Conservation (phyloP, 2,113 vertebrate species). For the Scortum barcoo region DNA sequence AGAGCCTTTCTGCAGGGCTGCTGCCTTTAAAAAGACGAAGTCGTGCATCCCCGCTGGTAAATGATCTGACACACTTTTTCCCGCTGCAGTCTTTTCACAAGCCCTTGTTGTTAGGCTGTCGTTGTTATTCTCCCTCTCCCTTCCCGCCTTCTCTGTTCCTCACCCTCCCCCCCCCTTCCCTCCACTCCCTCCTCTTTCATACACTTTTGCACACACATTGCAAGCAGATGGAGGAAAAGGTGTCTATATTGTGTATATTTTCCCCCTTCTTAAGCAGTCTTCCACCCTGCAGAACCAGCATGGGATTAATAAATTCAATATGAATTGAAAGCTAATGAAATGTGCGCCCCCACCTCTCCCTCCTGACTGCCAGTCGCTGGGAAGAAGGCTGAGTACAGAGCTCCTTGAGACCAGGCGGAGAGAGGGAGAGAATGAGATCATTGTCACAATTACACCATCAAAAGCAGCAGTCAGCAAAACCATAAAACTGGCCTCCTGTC, state of each 20-base stretch:
- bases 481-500: conserved; percentile 68
- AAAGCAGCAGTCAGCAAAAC: conserved; percentile 75
- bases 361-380: conserved; percentile 62
- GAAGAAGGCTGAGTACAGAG: conserved; percentile 62
- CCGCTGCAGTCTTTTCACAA: conserved; percentile 77
- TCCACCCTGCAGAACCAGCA: conserved; percentile 76
- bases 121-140: conserved; percentile 64
- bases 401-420: conserved; percentile 57
- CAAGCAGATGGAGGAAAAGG: conserved; percentile 83
- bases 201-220: conserved; percentile 73
- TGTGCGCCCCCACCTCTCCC: conserved; percentile 63
- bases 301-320: conserved; percentile 85
- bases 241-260: conserved; percentile 71
- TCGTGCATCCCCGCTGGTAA: conserved; percentile 79
- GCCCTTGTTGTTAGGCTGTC: conserved; percentile 71
- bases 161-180: conserved; percentile 1
- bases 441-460: conserved; percentile 78
- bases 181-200: conserved; percentile 37
- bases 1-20: conserved; percentile 78
- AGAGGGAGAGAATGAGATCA: conserved; percentile 76
- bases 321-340: conserved; percentile 84
- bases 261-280: conserved; percentile 61
- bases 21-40: conserved; percentile 75
- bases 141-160: conserved; percentile 62
- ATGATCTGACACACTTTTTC: conserved; percentile 83